Evolutionary conservation across 2,888 invertebrate genomes (phyloP), one percentile per base, ranked within the genome.

Genomic region (Halocaridina rubra): DNA sequence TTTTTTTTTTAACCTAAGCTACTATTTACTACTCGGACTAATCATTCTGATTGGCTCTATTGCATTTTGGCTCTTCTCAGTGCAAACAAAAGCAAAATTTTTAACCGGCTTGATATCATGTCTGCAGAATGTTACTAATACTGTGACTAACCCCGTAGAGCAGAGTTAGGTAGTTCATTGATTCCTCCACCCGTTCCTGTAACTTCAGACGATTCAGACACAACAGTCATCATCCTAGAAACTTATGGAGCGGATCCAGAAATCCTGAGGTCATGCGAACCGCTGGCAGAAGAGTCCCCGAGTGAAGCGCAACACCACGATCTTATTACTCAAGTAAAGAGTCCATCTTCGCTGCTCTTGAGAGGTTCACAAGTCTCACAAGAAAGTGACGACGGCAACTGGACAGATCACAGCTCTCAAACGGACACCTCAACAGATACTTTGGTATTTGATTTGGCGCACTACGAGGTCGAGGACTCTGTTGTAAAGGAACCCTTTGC

Each of bases 401-500:
- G 19, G 19, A 69, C 79, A 16, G 80, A 80, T 22, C 75, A 53
- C 5, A 59, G 84, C n/a, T 84, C 84, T 13, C 79, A 84, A 67
- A 79, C 84, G 2, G 84, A 84, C 46, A 79, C 79, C 59, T 84
- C 84, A 4, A 84, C 84, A 0, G 84, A 84, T 8, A 84, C 84
- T 16, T 29, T 84, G 16, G 72, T 84, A 30, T 53, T 53, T 13
- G 82, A 82, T 29, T 64, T 57, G n/a, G 27, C 30, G 1, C 77
- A 69, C 27, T 24, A 33, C 29, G 46, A 72, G 22, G 24, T n/a
- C 16, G 33, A 30, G 5, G n/a, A 59, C n/a, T 10, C 39, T n/a
- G 19, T 19, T n/a, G 24, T 24, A 22, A 69, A 24, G 13, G 77
- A 33, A 46, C 53, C 71, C 13, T 33, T n/a, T 19, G n/a, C 8